Base-by-base conservation (phyloP, 2,113 vertebrate genomes). In the Prochilodus magdalenae region DNA sequence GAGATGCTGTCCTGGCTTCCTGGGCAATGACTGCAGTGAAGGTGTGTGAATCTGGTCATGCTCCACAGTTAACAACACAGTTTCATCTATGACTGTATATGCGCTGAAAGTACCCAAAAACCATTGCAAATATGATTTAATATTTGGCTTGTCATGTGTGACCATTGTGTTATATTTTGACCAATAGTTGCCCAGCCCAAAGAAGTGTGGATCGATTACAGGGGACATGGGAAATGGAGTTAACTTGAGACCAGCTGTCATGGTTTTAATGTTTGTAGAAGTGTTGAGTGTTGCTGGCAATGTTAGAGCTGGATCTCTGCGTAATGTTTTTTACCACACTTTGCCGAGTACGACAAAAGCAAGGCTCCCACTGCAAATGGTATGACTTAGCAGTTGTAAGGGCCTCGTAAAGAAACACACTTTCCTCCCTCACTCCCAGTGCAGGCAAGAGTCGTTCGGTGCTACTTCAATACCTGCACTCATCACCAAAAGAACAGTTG, bases 1-100 rank as follows among this genome's bases (percentile, higher is more conserved):
- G 96, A 91, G 91, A 49, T 97, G 96, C 91, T 97, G 96, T 71
- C 96, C 96, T 24, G 96, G 96, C 24, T 96, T 96, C 80, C 94
- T 92, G 0, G 96, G 96, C 80, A 93, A 88, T 87, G 95, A 95
- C 92, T 97, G 96, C 65, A 94, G 96, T 0, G 94, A 96, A 83
- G 95, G 96, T 97, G 74, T 92, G 95, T 81, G 5, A 26, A 65
- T 24, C 11, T 20, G 66, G 44, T n/a, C 8, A 30, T 40, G 2
- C 20, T 12, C 66, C 66, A 69, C 20, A 69, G 11, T 4, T 36
- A 36, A 6, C 40, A 44, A 5, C 8, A 44, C 8, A 10, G 8
- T 44, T 7, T 44, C 40, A 10, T 10, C 40, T 10, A n/a, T n/a
- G n/a, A n/a, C n/a, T 44, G 40, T 44, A 10, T 10, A n/a, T 44